A percentile compares a stretch with the other conserved stretches of the same genome.
Evolutionary conservation across 2,888 invertebrate genomes (phyloP).

Genomic region (Macrosiphum euphorbiae): DNA sequence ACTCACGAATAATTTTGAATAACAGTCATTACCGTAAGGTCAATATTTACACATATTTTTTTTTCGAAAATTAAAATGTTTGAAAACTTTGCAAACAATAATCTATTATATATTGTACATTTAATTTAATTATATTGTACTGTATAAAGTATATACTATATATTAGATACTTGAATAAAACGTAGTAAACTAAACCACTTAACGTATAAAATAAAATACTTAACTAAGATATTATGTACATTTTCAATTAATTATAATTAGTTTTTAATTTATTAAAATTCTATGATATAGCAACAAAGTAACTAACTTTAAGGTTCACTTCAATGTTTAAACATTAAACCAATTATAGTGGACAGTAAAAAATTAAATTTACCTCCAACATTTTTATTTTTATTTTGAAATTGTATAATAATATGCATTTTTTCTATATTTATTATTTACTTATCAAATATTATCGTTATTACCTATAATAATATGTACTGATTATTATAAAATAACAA

Average conservation of each 20-base stretch:
- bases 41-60: neutral
- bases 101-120: neutral
- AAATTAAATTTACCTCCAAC: neutral
- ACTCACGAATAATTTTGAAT: neutral
- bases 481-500: neutral
- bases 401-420: neutral
- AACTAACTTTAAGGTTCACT: neutral
- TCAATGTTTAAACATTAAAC: neutral
- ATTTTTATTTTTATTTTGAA: neutral
- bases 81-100: neutral
- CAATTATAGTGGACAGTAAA: neutral
- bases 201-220: neutral
- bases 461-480: neutral
- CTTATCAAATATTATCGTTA: neutral
- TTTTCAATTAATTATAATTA: neutral
- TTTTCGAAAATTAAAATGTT: neutral
- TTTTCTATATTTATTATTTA: neutral
- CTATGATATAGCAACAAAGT: neutral
- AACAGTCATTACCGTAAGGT: neutral
- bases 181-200: neutral
- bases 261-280: neutral
- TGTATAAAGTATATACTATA: neutral
- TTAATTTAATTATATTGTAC: neutral
- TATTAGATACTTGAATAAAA: neutral
- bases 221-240: neutral